Percentiles rank a stretch among this genome's conserved stretches.
These are phyloP conservation scores for Marmota monax DNA, from an alignment of 2,113 vertebrate genomes.

Conservation along the genomic window DNA sequence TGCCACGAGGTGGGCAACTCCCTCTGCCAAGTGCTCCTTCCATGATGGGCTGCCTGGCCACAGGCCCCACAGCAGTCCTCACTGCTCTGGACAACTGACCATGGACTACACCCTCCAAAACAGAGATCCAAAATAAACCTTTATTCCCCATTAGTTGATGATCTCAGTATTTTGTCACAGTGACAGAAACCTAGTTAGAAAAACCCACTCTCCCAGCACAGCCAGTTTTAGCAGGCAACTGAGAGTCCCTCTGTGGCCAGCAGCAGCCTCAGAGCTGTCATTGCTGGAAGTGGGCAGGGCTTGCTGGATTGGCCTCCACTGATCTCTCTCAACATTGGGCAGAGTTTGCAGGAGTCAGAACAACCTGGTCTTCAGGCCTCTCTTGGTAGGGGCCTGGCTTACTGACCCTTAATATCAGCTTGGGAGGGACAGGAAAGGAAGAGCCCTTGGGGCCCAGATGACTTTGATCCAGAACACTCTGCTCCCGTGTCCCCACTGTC, in stretches of 20 bases:
- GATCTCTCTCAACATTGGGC: neutral
- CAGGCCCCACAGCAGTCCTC: neutral
- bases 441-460: neutral
- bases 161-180: neutral
- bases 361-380: neutral
- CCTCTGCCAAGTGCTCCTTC: neutral
- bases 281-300: neutral
- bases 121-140: neutral
- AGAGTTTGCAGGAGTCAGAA: neutral
- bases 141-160: neutral
- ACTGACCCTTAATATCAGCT: neutral
- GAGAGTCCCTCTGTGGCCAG: constrained; percentile 16
- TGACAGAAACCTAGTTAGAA: neutral
- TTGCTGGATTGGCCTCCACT: neutral
- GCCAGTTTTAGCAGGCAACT: neutral
- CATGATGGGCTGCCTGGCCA: neutral
- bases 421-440: neutral
- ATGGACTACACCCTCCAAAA: neutral
- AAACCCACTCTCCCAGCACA: neutral
- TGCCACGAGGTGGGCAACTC: neutral
- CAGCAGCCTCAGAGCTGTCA: neutral
- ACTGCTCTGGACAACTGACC: no score
- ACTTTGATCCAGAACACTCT: neutral
- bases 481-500: neutral
- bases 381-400: neutral